Conservation (phyloP, 1,140 invertebrate species). For the Pararge aegeria region DNA sequence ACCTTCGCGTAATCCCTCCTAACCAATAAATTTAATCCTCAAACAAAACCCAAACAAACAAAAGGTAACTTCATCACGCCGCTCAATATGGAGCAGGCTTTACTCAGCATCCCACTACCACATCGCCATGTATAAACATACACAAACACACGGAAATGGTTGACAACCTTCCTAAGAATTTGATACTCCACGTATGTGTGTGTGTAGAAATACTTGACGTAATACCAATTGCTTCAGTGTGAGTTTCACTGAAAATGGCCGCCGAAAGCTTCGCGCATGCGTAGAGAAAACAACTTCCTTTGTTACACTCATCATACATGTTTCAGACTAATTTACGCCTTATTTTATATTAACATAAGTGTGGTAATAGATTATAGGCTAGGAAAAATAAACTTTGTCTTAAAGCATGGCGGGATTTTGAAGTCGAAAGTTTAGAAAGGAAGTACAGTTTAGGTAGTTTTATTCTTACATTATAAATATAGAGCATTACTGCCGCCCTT, state of each 20-base stretch:
- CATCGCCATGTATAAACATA: constrained; percentile 18
- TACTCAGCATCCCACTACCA: constrained; percentile 26
- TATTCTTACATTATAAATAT: no score
- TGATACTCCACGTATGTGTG: constrained; percentile 22
- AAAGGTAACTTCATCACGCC: constrained; percentile 19
- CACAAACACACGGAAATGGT: constrained; percentile 11
- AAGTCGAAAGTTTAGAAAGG: constrained; percentile 28
- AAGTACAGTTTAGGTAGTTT: no score
- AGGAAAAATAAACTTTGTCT: constrained; percentile 12
- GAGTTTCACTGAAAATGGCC: constrained; percentile 28
- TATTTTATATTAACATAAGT: constrained; percentile 6
- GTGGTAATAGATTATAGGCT: neutral
- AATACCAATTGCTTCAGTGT: constrained; percentile 6
- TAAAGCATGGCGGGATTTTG: constrained; percentile 28
- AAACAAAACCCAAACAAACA: constrained; percentile 27
- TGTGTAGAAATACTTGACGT: constrained; percentile 21
- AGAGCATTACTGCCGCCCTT: no score
- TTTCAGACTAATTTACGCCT: constrained; percentile 2
- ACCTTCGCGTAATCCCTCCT: constrained; percentile 17
- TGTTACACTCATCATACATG: neutral
- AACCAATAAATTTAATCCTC: constrained; percentile 23
- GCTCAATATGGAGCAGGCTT: constrained; percentile 23
- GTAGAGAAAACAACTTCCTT: neutral
- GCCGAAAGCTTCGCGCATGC: constrained; percentile 22
- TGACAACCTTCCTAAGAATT: constrained; percentile 29